Base-by-base conservation (phyloP, 2,888 invertebrate species). In the Drosophila pegasa region DNA sequence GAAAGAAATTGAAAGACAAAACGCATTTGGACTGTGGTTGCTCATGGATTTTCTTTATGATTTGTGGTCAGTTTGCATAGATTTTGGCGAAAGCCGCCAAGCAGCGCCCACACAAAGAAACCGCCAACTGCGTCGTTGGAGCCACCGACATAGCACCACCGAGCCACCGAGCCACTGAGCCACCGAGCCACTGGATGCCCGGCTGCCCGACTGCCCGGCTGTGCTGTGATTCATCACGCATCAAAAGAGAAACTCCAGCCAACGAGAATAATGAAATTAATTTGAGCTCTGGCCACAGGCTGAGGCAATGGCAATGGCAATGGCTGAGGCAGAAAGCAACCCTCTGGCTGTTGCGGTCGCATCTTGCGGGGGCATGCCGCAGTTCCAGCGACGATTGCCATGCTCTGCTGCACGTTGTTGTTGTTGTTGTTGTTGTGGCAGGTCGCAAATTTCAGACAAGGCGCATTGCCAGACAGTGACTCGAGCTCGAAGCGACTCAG, bases 241-340 rank as follows among this genome's bases (percentile, higher is more conserved):
- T 75, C 75, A 78, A 75, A 83, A 66, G 77, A 70, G 67, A 83
- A 86, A 82, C 70, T 79, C 55, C 71, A 80, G 61, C 73, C 67
- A 75, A 75, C 73, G 65, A 76, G 77, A 87, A 87, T 83, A 87
- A 87, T 84, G 78, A 70, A 84, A 84, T 80, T 82, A 80, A 87
- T 82, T 84, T 77, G 50, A 86, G 69, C 76, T 63, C 83, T 65
- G 64, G 69, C 67, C 75, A 62, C 66, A 67, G 67, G 50, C 45
- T 37, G 52, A 61, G 45, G 25, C n/a, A 12, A 16, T 5, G 31
- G n/a, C 3, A 35, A 41, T 22, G 16, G 22, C 29, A 31, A 20
- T 5, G 25, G 57, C 43, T 25, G 43, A 16, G 27, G 16, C 18
- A 20, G 51, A 43, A 14, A 51, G 48, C 51, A 73, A 40, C 59